phyloP scores from a whole-genome alignment of 35 echinoderm and acorn worm species.

The Anneissia japonica region DNA sequence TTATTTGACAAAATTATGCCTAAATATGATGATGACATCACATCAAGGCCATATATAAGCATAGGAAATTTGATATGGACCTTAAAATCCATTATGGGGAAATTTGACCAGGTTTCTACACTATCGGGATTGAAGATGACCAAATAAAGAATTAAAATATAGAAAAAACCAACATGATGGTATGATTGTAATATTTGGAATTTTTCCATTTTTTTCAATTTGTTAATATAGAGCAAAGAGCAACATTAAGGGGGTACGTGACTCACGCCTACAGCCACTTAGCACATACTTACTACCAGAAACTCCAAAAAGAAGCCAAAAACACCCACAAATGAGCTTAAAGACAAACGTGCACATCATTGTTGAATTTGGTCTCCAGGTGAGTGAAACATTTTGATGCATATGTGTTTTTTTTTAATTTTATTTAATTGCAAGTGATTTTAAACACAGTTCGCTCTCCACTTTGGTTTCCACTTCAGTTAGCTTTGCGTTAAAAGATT shows the following conservation, averaged over 20 bases:
- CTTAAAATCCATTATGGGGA: too few species aligned
- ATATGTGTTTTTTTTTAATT: not conserved
- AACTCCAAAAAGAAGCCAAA: conserved; percentile 49
- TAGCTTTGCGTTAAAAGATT: too few species aligned
- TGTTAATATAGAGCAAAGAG: conserved; percentile 27
- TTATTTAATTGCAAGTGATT: not conserved
- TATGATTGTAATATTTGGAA: too few species aligned
- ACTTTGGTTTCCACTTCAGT: not conserved
- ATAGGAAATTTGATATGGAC: too few species aligned
- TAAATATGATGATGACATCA: too few species aligned
- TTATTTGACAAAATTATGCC: too few species aligned
- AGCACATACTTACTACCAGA: conserved; percentile 65
- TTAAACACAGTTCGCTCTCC: not conserved
- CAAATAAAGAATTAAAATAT: too few species aligned
- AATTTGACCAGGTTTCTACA: too few species aligned
- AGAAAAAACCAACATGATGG: too few species aligned
- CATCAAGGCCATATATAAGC: too few species aligned
- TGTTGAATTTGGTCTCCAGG: conserved; percentile 93
- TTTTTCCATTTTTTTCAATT: too few species aligned
- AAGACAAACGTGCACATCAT: conserved; percentile 85
- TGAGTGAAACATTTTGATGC: conserved; percentile 18
- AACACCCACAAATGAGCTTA: conserved; percentile 38
- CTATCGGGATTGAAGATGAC: too few species aligned
- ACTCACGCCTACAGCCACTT: conserved; percentile 35
- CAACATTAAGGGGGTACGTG: not conserved